These are phyloP conservation scores for Galagoides demidoff DNA, from an alignment of 2,797 vertebrate genomes.

Conservation along the genomic window DNA sequence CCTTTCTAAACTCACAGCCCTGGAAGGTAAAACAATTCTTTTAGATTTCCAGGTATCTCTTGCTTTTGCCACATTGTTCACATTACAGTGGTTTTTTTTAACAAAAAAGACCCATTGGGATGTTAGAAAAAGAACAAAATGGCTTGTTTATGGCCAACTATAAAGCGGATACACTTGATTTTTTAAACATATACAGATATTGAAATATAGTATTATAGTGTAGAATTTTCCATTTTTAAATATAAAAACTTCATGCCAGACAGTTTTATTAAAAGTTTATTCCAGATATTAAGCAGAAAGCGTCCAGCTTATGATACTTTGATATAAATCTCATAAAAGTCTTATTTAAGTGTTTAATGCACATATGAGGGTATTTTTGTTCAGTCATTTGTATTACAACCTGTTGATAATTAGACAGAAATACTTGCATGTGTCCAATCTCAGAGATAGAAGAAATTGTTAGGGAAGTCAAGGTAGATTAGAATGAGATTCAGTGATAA, in stretches of 20 bases:
- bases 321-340: conserved; percentile 23
- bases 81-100: not conserved
- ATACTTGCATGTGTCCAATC: conserved; percentile 18
- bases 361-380: not conserved
- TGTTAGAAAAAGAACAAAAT: conserved; percentile 21
- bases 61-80: not conserved
- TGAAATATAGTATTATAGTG: not conserved
- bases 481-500: conserved; percentile 49
- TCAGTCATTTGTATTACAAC: conserved; percentile 49
- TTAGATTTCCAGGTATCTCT: not conserved
- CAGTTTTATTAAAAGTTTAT: not conserved
- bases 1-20: not conserved
- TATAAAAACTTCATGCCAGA: not conserved
- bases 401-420: conserved; percentile 57
- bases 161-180: not conserved
- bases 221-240: not conserved
- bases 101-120: not conserved
- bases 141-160: not conserved
- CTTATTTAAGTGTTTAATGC: conserved; percentile 27
- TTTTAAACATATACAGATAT: not conserved
- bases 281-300: conserved; percentile 19
- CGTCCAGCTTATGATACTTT: conserved; percentile 36
- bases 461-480: conserved; percentile 53
- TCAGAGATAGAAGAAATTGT: not conserved
- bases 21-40: not conserved